Base-by-base conservation (phyloP, 1,140 invertebrate genomes). In the Cydia fagiglandana region DNA sequence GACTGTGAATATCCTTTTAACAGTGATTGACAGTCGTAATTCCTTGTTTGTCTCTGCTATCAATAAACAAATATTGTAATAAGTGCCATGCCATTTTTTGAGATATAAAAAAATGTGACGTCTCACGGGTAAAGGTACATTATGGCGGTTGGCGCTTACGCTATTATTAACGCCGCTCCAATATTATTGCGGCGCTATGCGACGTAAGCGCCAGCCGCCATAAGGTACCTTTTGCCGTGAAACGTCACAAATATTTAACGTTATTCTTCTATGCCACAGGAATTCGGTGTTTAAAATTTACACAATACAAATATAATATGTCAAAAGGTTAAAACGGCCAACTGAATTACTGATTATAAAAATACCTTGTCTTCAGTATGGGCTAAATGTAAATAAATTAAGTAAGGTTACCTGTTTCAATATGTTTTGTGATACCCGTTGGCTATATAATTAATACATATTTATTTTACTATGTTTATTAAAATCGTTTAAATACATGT, bases 391-490 rank as follows among this genome's bases (percentile, higher is more conserved):
- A 61, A 61, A 61, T 61, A 61, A 20, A 20, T 17, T 61, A 20
- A 61, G 53, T 61, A 61, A n/a, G n/a, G n/a, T n/a, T n/a, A n/a
- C n/a, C n/a, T n/a, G n/a, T 61, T 61, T 61, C 53, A 61, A 61
- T 61, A 17, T 61, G 56, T 61, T 24, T 56, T 61, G 56, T 61
- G 56, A 61, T 61, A 61, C 17, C 20, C 56, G 56, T 61, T 61
- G 56, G 56, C 56, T 61, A 61, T 61, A 53, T 4, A n/a, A n/a
- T n/a, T n/a, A n/a, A 61, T 61, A 61, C 53, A 61, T 61, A 61
- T 61, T 20, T 24, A 61, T 61, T 61, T 61, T 61, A 24, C 56
- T 24, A 61, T 61, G 56, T 61, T 61, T 61, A 61, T 9, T 61
- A 61, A 61, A 61, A 24, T 24, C 6, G 20, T 61, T 24, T 61